Percentiles rank a stretch among this genome's conserved stretches.
Conservation (phyloP, 37 sponge, comb jelly and placozoan genomes). For the Hexactinellida sp. region DNA sequence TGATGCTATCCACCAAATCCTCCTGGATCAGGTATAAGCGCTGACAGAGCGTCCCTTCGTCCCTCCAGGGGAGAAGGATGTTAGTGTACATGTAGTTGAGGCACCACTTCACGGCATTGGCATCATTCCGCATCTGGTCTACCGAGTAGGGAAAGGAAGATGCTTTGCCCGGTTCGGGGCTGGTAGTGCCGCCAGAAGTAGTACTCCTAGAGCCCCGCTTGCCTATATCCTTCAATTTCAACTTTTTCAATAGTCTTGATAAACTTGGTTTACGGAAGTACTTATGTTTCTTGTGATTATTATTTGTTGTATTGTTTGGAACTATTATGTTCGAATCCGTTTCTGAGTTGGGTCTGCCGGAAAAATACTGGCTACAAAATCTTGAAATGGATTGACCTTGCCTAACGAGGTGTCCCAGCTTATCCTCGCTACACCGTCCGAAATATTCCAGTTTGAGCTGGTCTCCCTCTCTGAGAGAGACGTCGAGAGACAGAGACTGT, state of each 20-base stretch:
- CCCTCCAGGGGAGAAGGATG: neutral
- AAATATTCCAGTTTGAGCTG: neutral
- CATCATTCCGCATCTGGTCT: neutral
- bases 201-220: neutral
- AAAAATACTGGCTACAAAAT: neutral
- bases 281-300: neutral
- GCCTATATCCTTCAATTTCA: neutral
- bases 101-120: neutral
- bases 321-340: neutral
- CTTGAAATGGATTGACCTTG: neutral
- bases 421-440: neutral
- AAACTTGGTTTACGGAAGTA: neutral
- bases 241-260: neutral
- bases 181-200: neutral
- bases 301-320: neutral
- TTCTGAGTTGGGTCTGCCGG: neutral
- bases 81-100: constrained; percentile 1
- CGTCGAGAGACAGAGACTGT: neutral
- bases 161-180: no score
- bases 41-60: neutral
- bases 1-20: neutral
- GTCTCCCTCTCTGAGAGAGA: neutral
- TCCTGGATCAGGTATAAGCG: neutral
- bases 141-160: neutral
- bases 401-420: neutral